phyloP scores from a whole-genome alignment of 2,888 invertebrate genomes.

The Blastobasis adustella region DNA sequence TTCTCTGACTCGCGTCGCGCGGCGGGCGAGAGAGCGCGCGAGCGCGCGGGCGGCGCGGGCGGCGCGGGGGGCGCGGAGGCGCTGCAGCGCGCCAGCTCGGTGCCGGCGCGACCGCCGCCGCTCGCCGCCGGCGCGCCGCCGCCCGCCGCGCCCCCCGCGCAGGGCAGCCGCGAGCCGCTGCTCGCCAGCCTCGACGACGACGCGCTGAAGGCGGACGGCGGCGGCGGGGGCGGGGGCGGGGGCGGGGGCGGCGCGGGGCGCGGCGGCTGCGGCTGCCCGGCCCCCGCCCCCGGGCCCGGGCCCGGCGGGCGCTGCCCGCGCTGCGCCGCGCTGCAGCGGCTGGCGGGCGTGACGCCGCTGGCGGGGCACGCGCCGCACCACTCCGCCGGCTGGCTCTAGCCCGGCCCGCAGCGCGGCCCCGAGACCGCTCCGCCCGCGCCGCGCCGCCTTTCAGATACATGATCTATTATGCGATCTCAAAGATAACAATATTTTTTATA shows the following conservation, averaged over 20 bases:
- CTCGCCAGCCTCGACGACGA: slow-evolving; percentile 74
- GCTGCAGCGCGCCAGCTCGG: slow-evolving; percentile 45
- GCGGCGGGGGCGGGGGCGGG: not conserved
- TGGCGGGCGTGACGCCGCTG: slow-evolving; percentile 83
- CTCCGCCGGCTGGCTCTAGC: slow-evolving; percentile 80
- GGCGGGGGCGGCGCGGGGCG: slow-evolving; percentile 20
- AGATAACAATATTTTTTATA: too few relatives aligned
- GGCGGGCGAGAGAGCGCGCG: slow-evolving; percentile 48
- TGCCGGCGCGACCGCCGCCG: slow-evolving; percentile 35
- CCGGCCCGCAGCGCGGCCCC: slow-evolving; percentile 3
- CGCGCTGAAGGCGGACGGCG: slow-evolving; percentile 46
- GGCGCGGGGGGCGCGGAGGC: slow-evolving; percentile 25
- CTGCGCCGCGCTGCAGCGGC: slow-evolving; percentile 76
- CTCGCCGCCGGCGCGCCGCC: slow-evolving; percentile 24
- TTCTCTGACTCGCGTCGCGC: slow-evolving; percentile 84
- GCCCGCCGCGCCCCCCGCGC: slow-evolving; percentile 26
- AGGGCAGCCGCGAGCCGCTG: slow-evolving; percentile 77
- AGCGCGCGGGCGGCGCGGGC: slow-evolving; percentile 30
- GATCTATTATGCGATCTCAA: too few relatives aligned
- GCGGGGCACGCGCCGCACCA: slow-evolving; percentile 80
- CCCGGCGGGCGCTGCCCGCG: slow-evolving; percentile 55
- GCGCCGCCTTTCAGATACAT: not conserved
- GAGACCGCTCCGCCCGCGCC: not conserved
- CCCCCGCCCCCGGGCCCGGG: slow-evolving; percentile 15
- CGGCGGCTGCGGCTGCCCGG: slow-evolving; percentile 34